Percentiles rank a stretch among this genome's conserved stretches.
These are phyloP conservation scores for Drosophila arawakana DNA, from an alignment of 1,140 invertebrate species.

Conservation along the genomic window DNA sequence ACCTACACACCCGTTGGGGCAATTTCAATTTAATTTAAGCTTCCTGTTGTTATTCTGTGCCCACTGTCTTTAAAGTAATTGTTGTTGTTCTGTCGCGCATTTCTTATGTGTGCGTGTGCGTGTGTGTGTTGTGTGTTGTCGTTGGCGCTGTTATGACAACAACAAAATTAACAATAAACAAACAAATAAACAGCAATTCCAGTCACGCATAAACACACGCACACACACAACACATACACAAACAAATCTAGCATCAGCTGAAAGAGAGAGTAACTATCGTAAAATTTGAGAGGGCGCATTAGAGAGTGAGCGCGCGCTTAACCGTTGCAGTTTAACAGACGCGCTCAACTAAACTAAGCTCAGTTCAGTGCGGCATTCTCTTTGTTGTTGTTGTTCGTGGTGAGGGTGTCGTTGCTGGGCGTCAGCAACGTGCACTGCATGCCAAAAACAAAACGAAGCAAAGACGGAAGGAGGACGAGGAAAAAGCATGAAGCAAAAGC, in stretches of 20 bases:
- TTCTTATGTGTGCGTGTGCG: constrained; percentile 40
- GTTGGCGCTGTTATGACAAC: constrained; percentile 75
- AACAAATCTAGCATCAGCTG: constrained; percentile 20
- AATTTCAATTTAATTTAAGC: constrained; percentile 52
- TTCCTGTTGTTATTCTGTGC: constrained; percentile 43
- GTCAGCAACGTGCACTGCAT: constrained; percentile 63
- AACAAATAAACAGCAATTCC: constrained; percentile 54
- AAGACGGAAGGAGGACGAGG: constrained; percentile 11
- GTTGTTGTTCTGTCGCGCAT: constrained; percentile 26
- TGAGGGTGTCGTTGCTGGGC: not conserved
- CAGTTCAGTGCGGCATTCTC: constrained; percentile 39
- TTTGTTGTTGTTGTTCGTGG: not conserved
- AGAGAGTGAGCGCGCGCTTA: constrained; percentile 6
- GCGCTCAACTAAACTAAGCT: constrained; percentile 75
- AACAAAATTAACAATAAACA: constrained; percentile 40
- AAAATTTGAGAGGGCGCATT: constrained; percentile 6
- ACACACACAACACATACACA: constrained; percentile 1
- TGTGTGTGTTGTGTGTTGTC: constrained; percentile 29
- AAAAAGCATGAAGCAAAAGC: constrained; percentile 38
- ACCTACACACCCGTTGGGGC: constrained; percentile 14
- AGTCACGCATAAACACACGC: constrained; percentile 59
- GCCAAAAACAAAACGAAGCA: constrained; percentile 36
- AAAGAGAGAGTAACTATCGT: constrained; percentile 20
- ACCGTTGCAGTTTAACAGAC: constrained; percentile 49
- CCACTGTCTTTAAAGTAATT: constrained; percentile 36